Conservation (phyloP, 2,113 vertebrate species). For the Symphodus melops region DNA sequence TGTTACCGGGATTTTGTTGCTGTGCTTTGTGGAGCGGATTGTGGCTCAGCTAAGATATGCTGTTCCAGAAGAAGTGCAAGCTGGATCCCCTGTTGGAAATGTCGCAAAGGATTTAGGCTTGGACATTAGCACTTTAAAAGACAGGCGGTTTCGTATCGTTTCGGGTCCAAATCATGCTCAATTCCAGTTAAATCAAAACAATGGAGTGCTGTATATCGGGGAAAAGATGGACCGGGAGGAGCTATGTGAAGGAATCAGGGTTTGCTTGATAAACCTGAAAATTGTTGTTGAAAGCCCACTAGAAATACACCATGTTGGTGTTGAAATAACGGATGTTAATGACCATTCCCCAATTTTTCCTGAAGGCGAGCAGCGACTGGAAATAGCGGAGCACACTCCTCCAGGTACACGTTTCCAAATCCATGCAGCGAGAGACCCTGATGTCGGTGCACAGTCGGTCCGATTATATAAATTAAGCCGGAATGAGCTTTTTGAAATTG, state of each 20-base stretch:
- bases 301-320: conserved; percentile 78
- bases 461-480: conserved; percentile 56
- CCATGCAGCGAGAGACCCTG: conserved; percentile 68
- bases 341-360: conserved; percentile 71
- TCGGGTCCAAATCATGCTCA: conserved; percentile 62
- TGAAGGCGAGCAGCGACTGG: conserved; percentile 65
- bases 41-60: conserved; percentile 70
- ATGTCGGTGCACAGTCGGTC: conserved; percentile 57
- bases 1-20: conserved; percentile 40
- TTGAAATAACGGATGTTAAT: conserved; percentile 80
- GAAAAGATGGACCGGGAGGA: conserved; percentile 73
- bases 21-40: conserved; percentile 41
- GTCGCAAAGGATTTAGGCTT: conserved; percentile 80
- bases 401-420: conserved; percentile 76
- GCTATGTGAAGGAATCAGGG: conserved; percentile 64
- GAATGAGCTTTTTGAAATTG: conserved; percentile 67
- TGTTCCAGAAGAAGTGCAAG: conserved; percentile 66
- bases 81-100: conserved; percentile 75
- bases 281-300: conserved; percentile 78
- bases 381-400: conserved; percentile 67
- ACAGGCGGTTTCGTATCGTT: conserved; percentile 75
- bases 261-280: conserved; percentile 79
- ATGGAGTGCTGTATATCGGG: conserved; percentile 68
- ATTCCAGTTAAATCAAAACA: conserved; percentile 75
- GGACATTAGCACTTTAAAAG: conserved; percentile 57